These are phyloP conservation scores for Nothobranchius furzeri DNA, from an alignment of 2,113 vertebrate genomes.

Conservation along the genomic window DNA sequence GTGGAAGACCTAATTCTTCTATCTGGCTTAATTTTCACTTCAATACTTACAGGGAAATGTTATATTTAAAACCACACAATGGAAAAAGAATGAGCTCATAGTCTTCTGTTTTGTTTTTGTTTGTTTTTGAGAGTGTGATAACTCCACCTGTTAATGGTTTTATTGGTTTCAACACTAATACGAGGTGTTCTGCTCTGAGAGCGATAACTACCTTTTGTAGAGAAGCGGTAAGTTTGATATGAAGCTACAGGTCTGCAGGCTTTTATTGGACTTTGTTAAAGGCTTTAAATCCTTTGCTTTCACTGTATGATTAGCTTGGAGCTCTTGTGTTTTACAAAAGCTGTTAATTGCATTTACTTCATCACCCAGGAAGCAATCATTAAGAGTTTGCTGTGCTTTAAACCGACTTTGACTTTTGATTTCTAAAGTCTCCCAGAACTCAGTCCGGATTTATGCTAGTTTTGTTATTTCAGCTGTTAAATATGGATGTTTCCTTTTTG, in stretches of 20 bases:
- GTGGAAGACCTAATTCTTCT: neutral
- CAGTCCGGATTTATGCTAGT: neutral
- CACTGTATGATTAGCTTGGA: neutral
- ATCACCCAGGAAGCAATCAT: neutral
- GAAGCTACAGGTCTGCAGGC: neutral
- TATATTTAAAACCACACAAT: too few relatives aligned
- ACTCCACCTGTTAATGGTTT: neutral
- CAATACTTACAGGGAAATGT: neutral
- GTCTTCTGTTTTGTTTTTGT: neutral
- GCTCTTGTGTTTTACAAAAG: neutral
- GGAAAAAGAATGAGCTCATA: neutral
- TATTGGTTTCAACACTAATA: neutral
- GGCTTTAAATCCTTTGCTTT: neutral
- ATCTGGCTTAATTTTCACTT: neutral
- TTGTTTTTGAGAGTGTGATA: neutral
- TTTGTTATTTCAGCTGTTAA: neutral
- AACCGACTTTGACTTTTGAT: constrained; percentile 1
- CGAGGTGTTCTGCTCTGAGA: neutral
- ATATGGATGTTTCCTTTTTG: too few relatives aligned
- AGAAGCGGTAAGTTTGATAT: neutral
- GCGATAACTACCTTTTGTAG: neutral
- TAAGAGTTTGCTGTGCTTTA: constrained; percentile 4
- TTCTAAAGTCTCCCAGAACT: neutral
- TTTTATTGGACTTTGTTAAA: neutral
- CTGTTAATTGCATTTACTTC: neutral